Evolutionary conservation across 1,140 invertebrate species (phyloP), one percentile per base, ranked within the genome.

Genomic region (Cotesia glomerata): DNA sequence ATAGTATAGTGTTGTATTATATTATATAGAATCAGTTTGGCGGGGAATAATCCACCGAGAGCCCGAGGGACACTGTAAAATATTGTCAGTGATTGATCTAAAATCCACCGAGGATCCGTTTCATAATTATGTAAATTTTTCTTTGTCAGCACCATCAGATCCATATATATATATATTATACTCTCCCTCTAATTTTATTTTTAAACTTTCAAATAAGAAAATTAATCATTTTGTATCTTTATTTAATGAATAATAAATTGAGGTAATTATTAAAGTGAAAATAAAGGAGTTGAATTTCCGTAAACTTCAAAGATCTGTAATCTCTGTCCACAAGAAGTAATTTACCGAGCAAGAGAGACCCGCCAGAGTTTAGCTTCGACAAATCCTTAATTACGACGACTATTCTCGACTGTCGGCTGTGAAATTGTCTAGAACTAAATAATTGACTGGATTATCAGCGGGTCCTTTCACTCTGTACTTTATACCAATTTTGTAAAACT

Each of bases 121-220:
- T 78, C 59, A 76, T 80, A 80, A 80, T 80, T 80, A 80, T 80
- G 78, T 69, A 80, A 79, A 80, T 80, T 76, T 69, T 8, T 58
- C 67, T n/a, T 54, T 58, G 18, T 54, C 14, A n/a, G 58, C 69
- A 58, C 36, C 14, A 52, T 59, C 13, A 13, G 54, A 73, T 32
- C 51, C 26, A 26, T 26, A 72, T 32, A 54, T 26, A 72, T 32
- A 54, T 49, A 63, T 64, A 74, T 73, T 76, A 71, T 73, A 73
- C 68, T 69, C 61, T 52, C n/a, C 18, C 9, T 35, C 32, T 34
- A 32, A 63, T 18, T 35, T 35, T 69, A 58, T 52, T 68, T 61
- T 18, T 69, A 39, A 52, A 52, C 45, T 18, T 1, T n/a, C 64
- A 11, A 66, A 66, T 66, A 13, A 26, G 26, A 26, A 26, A 49